Percentiles rank a stretch among this genome's conserved stretches.
phyloP scores from a whole-genome alignment of 2,797 vertebrate species.

The Hydrophis major region DNA sequence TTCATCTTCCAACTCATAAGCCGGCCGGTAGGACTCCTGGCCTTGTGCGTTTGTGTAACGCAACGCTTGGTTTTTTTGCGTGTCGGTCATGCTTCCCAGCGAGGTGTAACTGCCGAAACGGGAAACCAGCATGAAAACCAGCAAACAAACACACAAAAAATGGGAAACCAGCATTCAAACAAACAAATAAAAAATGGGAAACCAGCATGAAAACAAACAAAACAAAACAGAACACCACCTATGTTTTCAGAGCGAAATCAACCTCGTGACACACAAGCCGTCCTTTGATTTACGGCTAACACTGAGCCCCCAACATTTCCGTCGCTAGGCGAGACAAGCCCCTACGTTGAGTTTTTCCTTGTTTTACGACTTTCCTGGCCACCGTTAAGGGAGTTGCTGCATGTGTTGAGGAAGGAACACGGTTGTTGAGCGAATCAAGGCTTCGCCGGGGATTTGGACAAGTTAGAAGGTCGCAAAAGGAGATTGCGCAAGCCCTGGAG shows the following conservation, averaged over 20 bases:
- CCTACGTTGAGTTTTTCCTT: not conserved
- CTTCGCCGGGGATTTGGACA: not conserved
- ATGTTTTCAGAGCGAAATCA: too few species aligned
- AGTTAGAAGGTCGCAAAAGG: not conserved
- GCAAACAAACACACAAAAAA: too few species aligned
- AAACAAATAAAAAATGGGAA: too few species aligned
- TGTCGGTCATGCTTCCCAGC: slow-evolving; percentile 89
- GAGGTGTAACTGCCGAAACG: slow-evolving; percentile 85
- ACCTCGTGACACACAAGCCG: not conserved
- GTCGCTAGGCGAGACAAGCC: accelerated
- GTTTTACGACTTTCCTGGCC: not conserved
- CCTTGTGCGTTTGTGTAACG: slow-evolving; percentile 75
- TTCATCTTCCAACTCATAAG: slow-evolving; percentile 86
- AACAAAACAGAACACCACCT: too few species aligned
- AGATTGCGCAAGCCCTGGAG: accelerated
- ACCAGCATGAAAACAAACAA: too few species aligned
- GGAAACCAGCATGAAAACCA: not conserved
- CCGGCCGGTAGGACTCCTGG: slow-evolving; percentile 78
- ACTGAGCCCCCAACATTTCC: too few species aligned
- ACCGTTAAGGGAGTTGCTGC: not conserved
- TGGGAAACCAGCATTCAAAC: not conserved
- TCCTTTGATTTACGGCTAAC: too few species aligned
- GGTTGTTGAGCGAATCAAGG: too few species aligned
- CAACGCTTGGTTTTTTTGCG: slow-evolving; percentile 79
- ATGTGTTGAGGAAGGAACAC: too few species aligned